Evolutionary conservation across 2,888 invertebrate genomes (phyloP), one percentile per base, ranked within the genome.

Genomic region (Athetis lepigone): DNA sequence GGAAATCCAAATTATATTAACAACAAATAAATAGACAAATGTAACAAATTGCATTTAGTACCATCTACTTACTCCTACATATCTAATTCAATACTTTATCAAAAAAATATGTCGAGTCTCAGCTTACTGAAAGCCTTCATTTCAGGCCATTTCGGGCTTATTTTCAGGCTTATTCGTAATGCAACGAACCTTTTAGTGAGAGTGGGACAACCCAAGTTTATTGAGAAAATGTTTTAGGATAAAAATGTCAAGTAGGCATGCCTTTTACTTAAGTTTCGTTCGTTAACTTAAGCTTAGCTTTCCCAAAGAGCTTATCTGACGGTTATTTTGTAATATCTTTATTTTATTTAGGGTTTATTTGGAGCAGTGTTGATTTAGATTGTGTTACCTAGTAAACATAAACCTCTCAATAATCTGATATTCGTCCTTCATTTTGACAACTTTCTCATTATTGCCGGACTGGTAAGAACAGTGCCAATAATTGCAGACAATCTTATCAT

Each of bases 251-350:
- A 64, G 54, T 33, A 18, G 11, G 39, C 9, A 2, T 39, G 29
- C 13, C 6, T 11, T 45, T 40, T 51, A 43, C 39, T 23, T 46
- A n/a, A 45, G 27, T 36, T 27, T 29, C 9, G 18, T 51, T 33
- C 27, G 9, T 36, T 13, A 66, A 66, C 40, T 72, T 39, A 51
- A 64, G 65, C 43, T 64, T 63, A 39, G 43, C 18, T 27, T 60
- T 33, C 19, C 42, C 9, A 36, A 36, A 58, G 33, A 18, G 23
- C 36, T 63, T 16, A 71, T 42, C 36, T 18, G 36, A 37, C 64
- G 36, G 18, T 27, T 21, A 25, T 33, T 33, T n/a, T n/a, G n/a
- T n/a, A n/a, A n/a, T n/a, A n/a, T n/a, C n/a, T n/a, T n/a, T n/a
- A n/a, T n/a, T n/a, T n/a, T n/a, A n/a, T n/a, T n/a, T n/a, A n/a